These are phyloP conservation scores for Girardia tigrina DNA, from an alignment of 2,888 invertebrate genomes.

Conservation along the genomic window DNA sequence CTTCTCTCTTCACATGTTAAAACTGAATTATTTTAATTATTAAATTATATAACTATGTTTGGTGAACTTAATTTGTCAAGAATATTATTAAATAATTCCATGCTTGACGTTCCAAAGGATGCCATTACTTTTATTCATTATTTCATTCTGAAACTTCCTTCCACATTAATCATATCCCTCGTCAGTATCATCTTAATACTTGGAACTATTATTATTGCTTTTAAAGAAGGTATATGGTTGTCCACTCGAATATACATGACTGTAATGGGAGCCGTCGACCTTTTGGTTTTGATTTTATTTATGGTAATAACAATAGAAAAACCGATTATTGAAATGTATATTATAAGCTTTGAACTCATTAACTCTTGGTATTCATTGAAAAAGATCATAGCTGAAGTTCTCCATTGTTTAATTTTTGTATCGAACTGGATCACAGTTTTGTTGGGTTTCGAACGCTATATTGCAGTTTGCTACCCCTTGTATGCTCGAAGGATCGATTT, in stretches of 20 bases:
- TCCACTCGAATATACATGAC: not conserved
- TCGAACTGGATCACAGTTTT: conserved; percentile 32
- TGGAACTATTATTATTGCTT: not conserved
- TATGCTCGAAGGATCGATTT: conserved; percentile 6
- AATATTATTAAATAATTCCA: too few species aligned
- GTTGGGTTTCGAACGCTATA: conserved; percentile 30
- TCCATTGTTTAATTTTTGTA: conserved; percentile 2
- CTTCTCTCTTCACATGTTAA: too few species aligned
- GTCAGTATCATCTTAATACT: not conserved
- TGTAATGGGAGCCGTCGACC: not conserved
- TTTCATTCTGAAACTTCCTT: not conserved
- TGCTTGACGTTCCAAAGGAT: too few species aligned
- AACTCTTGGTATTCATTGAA: not conserved
- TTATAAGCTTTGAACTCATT: not conserved
- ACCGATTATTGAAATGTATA: not conserved
- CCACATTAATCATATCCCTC: not conserved
- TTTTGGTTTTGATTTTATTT: not conserved
- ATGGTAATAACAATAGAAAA: not conserved
- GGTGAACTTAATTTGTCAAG: too few species aligned
- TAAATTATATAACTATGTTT: too few species aligned
- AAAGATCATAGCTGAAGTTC: conserved; percentile 15
- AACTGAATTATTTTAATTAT: too few species aligned
- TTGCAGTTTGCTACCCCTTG: conserved; percentile 30
- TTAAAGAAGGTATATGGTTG: not conserved
- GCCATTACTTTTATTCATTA: too few species aligned